Percentiles rank a stretch among this genome's conserved stretches.
These are phyloP conservation scores for Neosilurus hyrtlii DNA, from an alignment of 2,797 vertebrate species.

Conservation along the genomic window DNA sequence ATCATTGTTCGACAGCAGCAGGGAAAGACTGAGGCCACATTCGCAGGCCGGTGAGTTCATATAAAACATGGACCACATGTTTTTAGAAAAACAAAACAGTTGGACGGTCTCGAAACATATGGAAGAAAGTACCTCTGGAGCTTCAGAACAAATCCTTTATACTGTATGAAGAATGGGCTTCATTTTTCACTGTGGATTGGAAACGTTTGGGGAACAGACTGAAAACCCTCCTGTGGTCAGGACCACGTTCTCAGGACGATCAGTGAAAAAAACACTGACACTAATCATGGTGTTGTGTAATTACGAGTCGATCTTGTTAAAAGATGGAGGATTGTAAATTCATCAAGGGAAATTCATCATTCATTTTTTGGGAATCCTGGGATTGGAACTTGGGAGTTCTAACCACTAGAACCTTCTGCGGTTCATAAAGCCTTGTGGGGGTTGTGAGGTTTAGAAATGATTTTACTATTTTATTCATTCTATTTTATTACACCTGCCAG, in stretches of 20 bases:
- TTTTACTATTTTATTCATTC: not conserved
- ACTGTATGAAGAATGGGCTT: not conserved
- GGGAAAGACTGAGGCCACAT: not conserved
- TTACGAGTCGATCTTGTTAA: not conserved
- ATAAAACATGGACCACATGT: not conserved
- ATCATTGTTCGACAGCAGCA: not conserved
- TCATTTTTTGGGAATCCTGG: not conserved
- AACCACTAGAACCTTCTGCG: too few species aligned
- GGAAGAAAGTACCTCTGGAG: not conserved
- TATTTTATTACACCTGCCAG: too few species aligned
- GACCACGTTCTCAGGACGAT: too few species aligned
- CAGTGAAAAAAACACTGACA: too few species aligned
- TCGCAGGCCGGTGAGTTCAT: not conserved
- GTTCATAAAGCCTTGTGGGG: too few species aligned
- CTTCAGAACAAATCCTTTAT: not conserved
- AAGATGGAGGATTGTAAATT: not conserved
- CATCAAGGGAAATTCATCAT: too few species aligned
- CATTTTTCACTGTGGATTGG: not conserved
- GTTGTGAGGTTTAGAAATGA: not conserved
- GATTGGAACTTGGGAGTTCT: not conserved
- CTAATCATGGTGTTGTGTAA: not conserved
- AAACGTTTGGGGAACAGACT: not conserved
- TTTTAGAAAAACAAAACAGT: not conserved
- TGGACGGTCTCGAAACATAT: not conserved
- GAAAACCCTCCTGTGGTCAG: not conserved